Conservation (phyloP, 2,888 invertebrate species). For the Melanchra persicariae region DNA sequence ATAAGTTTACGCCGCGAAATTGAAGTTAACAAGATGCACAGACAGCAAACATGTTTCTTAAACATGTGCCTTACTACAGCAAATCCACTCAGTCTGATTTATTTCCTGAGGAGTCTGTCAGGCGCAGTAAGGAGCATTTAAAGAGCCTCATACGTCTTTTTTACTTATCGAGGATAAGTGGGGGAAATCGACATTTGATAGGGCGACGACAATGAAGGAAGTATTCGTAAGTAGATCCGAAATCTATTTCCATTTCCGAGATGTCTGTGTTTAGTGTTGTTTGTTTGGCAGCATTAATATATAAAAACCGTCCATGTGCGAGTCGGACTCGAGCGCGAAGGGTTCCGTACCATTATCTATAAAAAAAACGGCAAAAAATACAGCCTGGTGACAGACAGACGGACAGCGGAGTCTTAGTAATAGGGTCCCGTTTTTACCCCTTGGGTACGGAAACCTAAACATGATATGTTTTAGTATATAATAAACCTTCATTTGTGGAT, state of each 20-base stretch:
- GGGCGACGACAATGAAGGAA: background rate
- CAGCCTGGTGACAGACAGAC: no score
- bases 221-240: background rate
- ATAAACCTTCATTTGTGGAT: no score
- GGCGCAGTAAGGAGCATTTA: background rate
- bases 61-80: background rate
- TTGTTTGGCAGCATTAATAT: background rate
- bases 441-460: no score
- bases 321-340: no score
- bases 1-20: background rate
- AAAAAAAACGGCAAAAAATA: no score
- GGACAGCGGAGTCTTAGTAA: no score
- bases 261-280: background rate
- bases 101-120: conserved; percentile 16
- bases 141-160: conserved; percentile 7
- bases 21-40: background rate
- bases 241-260: background rate
- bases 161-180: background rate
- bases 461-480: no score
- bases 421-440: no score
- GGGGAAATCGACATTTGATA: conserved; percentile 9
- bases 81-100: conserved; percentile 11
- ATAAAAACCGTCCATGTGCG: no score
- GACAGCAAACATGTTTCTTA: background rate
- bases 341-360: no score